These are phyloP conservation scores for Phaethornis superciliosus DNA, from an alignment of 2,113 vertebrate species.

Conservation along the genomic window DNA sequence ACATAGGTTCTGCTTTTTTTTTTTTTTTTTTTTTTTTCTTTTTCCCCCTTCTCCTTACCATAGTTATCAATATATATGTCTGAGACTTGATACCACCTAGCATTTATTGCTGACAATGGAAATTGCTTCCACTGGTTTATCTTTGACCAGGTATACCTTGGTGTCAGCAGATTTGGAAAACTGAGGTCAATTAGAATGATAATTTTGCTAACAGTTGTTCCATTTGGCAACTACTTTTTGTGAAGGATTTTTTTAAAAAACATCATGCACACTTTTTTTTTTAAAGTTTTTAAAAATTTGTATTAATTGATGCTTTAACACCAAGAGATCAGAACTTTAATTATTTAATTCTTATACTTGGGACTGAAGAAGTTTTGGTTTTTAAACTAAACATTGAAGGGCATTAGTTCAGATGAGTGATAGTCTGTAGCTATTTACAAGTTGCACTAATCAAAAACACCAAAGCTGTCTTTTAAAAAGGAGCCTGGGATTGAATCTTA, in stretches of 20 bases:
- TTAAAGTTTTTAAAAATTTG: neutral
- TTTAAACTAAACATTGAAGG: neutral
- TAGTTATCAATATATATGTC: neutral
- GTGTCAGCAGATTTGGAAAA: neutral
- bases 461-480: neutral
- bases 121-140: neutral
- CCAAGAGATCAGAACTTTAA: neutral
- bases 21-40: too few relatives aligned
- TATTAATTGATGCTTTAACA: neutral
- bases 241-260: neutral
- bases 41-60: too few relatives aligned
- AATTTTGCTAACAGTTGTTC: neutral
- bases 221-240: neutral
- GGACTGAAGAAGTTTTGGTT: neutral
- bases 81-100: neutral
- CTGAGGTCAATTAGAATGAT: neutral
- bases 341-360: neutral
- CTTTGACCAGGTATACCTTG: neutral
- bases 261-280: neutral
- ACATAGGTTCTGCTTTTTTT: neutral
- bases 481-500: neutral
- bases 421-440: neutral
- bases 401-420: neutral
- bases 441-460: neutral
- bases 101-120: neutral